phyloP scores from a whole-genome alignment of 2,888 invertebrate genomes.

The Philonicus albiceps region DNA sequence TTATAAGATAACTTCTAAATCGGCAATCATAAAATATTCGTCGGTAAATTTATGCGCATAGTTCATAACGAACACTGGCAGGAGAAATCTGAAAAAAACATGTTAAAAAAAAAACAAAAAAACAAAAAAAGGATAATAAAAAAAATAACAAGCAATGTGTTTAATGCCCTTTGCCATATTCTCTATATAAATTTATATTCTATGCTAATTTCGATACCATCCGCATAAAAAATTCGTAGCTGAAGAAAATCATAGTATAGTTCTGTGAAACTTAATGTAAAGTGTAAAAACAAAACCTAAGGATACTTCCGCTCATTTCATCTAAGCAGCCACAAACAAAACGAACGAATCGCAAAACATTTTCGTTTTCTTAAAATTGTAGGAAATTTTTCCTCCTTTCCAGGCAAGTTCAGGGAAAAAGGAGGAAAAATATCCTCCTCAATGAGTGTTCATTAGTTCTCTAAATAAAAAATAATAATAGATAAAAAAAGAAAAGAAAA shows the following conservation, averaged over 20 bases:
- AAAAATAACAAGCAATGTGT: not conserved
- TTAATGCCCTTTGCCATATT: not conserved
- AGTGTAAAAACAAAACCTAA: not conserved
- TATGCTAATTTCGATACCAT: not conserved
- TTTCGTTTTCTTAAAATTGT: not conserved
- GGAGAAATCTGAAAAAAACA: not conserved
- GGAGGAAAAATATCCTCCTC: not conserved
- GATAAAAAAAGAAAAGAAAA: not conserved
- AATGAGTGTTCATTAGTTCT: slow-evolving; percentile 30
- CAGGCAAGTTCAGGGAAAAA: not conserved
- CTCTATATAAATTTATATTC: not conserved
- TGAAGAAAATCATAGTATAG: not conserved
- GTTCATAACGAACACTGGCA: not conserved
- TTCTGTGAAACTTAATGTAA: not conserved
- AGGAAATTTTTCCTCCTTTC: not conserved
- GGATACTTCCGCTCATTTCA: not conserved
- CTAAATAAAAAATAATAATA: not conserved
- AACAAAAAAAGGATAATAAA: not conserved
- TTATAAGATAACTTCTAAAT: not conserved
- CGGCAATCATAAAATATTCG: not conserved
- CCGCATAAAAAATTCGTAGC: not conserved
- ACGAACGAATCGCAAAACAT: not conserved
- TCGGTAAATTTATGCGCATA: not conserved
- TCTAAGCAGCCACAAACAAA: not conserved
- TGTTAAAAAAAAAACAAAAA: not conserved